Conservation (phyloP, 2,888 invertebrate species). For the Glyphotaelius pellucidus region DNA sequence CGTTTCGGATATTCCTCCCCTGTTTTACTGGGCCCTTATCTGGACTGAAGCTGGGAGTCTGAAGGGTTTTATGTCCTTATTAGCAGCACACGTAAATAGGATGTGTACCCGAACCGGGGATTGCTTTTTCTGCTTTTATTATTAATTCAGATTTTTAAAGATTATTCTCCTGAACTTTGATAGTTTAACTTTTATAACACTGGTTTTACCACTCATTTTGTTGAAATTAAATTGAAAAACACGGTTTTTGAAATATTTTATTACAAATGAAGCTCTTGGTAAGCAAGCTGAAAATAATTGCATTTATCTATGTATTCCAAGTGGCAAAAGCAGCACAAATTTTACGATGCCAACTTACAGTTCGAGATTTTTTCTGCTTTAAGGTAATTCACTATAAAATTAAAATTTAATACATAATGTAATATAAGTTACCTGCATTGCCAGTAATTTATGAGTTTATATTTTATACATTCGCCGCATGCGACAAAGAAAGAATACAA, state of each 20-base stretch:
- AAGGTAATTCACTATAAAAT: background rate
- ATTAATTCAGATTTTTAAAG: background rate
- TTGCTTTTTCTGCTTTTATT: slow-evolving; percentile 4
- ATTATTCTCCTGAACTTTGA: background rate
- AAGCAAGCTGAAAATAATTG: background rate
- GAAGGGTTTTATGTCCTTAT: slow-evolving; percentile 39
- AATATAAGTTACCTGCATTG: background rate
- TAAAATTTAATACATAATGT: background rate
- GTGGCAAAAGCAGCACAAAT: too few relatives aligned
- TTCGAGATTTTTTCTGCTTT: background rate
- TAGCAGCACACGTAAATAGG: slow-evolving; percentile 44
- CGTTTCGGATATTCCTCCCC: slow-evolving; percentile 33
- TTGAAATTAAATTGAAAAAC: background rate
- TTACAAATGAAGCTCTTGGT: background rate
- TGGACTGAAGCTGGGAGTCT: slow-evolving; percentile 1
- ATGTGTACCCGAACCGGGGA: slow-evolving; percentile 9
- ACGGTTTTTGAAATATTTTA: background rate
- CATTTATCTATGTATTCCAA: background rate
- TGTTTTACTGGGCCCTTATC: slow-evolving; percentile 35
- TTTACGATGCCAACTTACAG: background rate
- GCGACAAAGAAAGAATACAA: background rate
- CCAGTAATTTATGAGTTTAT: background rate
- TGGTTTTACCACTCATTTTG: background rate
- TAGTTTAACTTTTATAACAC: background rate
- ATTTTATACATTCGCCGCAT: background rate